Conservation (phyloP, 1,140 invertebrate species). For the Halotydeus destructor region DNA sequence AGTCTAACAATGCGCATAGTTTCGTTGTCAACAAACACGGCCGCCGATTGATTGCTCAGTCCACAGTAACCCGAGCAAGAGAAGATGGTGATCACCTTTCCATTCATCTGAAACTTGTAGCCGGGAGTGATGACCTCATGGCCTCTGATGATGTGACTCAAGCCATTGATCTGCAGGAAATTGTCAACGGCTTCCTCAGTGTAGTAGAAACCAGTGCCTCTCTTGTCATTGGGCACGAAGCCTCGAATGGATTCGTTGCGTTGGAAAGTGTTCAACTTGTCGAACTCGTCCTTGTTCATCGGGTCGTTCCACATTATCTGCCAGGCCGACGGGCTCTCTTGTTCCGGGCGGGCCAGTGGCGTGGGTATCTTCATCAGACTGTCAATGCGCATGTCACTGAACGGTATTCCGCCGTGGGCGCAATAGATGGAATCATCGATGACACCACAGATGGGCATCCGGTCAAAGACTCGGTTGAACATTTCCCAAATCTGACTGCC, state of each 20-base stretch:
- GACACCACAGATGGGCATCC: constrained; percentile 42
- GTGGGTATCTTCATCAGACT: constrained; percentile 36
- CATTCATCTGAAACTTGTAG: constrained; percentile 30
- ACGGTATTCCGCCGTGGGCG: constrained; percentile 49
- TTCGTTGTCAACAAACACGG: constrained; percentile 33
- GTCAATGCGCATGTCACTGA: constrained; percentile 31
- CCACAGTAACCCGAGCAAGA: constrained; percentile 43
- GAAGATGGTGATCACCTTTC: constrained; percentile 40
- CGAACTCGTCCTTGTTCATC: constrained; percentile 18
- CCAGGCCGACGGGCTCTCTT: constrained; percentile 43
- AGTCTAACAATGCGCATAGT: constrained; percentile 30
- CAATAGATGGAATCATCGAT: constrained; percentile 44
- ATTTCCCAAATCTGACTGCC: constrained; percentile 40
- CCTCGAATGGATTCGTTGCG: constrained; percentile 26
- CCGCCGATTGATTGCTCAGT: constrained; percentile 39
- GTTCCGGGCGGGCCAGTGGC: constrained; percentile 37
- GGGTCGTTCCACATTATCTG: constrained; percentile 57
- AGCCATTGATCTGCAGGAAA: constrained; percentile 38
- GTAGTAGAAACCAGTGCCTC: constrained; percentile 48
- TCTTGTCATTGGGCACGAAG: constrained; percentile 38
- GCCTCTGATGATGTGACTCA: constrained; percentile 44
- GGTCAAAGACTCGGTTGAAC: constrained; percentile 45
- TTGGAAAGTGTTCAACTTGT: constrained; percentile 3
- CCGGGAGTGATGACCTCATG: constrained; percentile 37
- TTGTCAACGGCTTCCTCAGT: constrained; percentile 37